These are phyloP conservation scores for Chymomyza amoena DNA, from an alignment of 2,888 invertebrate species.

Conservation along the genomic window DNA sequence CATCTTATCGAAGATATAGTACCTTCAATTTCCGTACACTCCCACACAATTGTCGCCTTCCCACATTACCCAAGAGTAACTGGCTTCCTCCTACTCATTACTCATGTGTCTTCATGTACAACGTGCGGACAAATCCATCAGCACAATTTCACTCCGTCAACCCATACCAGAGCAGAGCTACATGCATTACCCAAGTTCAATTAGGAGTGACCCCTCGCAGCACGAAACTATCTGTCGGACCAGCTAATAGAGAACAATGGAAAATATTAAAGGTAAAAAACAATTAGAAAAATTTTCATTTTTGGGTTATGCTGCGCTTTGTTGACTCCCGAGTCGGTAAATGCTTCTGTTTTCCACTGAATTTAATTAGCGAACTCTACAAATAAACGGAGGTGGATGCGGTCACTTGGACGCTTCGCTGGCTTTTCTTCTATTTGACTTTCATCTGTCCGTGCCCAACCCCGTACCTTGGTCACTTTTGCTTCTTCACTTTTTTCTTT, in stretches of 20 bases:
- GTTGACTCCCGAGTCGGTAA: constrained; percentile 45
- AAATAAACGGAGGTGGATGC: constrained; percentile 71
- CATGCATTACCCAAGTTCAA: not conserved
- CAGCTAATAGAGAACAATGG: constrained; percentile 27
- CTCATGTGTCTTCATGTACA: constrained; percentile 47
- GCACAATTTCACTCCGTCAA: constrained; percentile 16
- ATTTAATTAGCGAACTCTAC: constrained; percentile 66
- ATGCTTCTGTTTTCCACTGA: constrained; percentile 70
- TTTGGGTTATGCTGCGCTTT: not conserved
- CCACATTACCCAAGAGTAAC: constrained; percentile 26
- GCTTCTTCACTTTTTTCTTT: not conserved
- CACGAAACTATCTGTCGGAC: constrained; percentile 9
- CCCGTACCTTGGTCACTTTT: constrained; percentile 17
- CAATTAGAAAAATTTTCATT: not conserved
- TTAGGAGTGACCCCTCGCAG: not conserved
- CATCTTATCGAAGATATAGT: not conserved
- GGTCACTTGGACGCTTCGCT: constrained; percentile 73
- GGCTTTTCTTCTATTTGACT: constrained; percentile 44
- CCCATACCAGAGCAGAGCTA: constrained; percentile 10
- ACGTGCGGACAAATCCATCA: constrained; percentile 56
- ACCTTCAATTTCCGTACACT: not conserved
- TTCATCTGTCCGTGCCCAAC: constrained; percentile 27
- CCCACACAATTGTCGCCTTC: not conserved
- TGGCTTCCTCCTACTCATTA: constrained; percentile 47
- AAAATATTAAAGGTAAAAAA: constrained; percentile 30